Percentiles rank a stretch among this genome's conserved stretches.
Conservation (phyloP, 2,888 invertebrate genomes). For the Megalurothrips usitatus region DNA sequence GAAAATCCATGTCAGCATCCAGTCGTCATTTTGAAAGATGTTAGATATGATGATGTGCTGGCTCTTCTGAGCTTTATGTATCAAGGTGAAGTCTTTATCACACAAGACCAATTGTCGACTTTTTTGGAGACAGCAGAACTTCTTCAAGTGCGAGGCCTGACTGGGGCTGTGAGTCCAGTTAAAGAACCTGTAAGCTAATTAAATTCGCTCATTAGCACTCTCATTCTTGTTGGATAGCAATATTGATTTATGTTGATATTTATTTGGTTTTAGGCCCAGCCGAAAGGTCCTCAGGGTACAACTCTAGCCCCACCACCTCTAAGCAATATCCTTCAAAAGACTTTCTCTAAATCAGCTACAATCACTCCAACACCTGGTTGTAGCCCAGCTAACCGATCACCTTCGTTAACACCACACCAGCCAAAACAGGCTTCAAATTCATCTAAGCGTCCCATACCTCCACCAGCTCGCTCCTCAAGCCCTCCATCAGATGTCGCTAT, state of each 20-base stretch:
- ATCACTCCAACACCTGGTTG: neutral
- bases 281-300: neutral
- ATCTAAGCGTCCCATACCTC: neutral
- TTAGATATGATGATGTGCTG: constrained; percentile 60
- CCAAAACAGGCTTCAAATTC: neutral
- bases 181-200: constrained; percentile 30
- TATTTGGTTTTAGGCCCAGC: neutral
- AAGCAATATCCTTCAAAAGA: neutral
- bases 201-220: neutral
- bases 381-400: neutral
- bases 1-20: constrained; percentile 71
- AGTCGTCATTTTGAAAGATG: constrained; percentile 67
- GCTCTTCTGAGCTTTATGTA: constrained; percentile 67
- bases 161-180: constrained; percentile 46
- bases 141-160: constrained; percentile 62
- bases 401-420: neutral
- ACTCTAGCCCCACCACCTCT: neutral
- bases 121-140: constrained; percentile 64
- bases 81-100: constrained; percentile 66
- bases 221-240: neutral
- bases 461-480: neutral
- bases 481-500: neutral
- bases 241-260: neutral
- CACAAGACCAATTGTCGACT: constrained; percentile 60
- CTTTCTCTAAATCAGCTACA: neutral